Evolutionary conservation across 2,888 invertebrate genomes (phyloP).

Genomic region (Lithophane semibrunnea): DNA sequence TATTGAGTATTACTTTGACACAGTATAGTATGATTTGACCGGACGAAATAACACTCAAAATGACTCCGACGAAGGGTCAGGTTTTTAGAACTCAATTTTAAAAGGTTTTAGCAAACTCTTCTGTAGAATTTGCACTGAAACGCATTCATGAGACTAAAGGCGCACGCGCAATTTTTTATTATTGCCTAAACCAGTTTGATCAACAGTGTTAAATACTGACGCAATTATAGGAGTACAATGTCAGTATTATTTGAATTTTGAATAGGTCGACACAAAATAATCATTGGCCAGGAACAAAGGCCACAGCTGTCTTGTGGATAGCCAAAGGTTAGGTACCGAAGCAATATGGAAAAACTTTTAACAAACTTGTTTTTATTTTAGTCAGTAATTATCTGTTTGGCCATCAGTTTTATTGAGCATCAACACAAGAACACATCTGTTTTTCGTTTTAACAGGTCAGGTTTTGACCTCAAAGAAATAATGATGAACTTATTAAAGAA

Average conservation of each 20-base stretch:
- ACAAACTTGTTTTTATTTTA: conserved; percentile 4
- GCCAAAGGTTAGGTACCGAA: neutral
- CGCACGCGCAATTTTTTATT: conserved; percentile 9
- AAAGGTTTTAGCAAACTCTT: neutral
- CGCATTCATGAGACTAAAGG: neutral
- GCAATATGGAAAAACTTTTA: neutral
- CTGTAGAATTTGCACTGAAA: conserved; percentile 11
- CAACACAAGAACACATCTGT: neutral
- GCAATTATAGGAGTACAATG: neutral
- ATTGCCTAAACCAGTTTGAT: conserved; percentile 5
- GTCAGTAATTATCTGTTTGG: conserved; percentile 1
- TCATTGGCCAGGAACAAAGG: conserved; percentile 7
- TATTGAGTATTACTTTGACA: conserved; percentile 8
- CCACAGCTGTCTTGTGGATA: neutral
- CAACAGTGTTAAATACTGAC: neutral
- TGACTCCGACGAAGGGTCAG: conserved; percentile 3
- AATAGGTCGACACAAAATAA: conserved; percentile 9
- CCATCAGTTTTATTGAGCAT: neutral
- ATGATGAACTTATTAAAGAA: neutral
- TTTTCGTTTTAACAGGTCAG: neutral
- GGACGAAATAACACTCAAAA: neutral
- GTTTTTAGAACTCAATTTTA: conserved; percentile 1
- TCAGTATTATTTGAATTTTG: neutral
- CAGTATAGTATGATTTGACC: neutral
- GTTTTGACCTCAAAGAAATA: neutral